Evolutionary conservation across 2,113 vertebrate genomes (phyloP).

Genomic region (Syngnathoides biaculeatus): DNA sequence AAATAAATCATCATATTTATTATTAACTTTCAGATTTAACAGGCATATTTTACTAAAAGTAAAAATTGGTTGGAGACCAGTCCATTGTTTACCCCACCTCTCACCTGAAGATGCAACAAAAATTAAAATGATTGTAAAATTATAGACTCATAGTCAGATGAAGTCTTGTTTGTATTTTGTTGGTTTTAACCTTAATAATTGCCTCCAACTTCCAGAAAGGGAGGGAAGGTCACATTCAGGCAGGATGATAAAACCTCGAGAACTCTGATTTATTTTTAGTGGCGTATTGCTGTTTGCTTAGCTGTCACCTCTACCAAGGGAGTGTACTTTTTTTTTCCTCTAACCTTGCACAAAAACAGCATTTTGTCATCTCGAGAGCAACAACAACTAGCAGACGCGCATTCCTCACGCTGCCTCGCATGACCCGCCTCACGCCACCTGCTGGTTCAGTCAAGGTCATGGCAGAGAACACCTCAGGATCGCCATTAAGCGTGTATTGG

Average conservation of each 20-base stretch:
- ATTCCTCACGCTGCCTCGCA: conserved; percentile 1
- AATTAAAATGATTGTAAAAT: neutral
- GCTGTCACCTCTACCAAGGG: neutral
- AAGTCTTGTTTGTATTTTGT: neutral
- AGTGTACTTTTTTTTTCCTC: neutral
- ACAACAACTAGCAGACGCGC: neutral
- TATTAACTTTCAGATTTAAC: too few species aligned
- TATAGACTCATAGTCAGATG: too few species aligned
- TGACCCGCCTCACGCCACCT: conserved; percentile 39
- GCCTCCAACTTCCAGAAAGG: neutral
- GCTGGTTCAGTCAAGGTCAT: conserved; percentile 45
- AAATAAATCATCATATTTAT: too few species aligned
- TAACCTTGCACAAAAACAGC: neutral
- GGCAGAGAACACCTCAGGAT: conserved; percentile 6
- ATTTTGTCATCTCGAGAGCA: neutral
- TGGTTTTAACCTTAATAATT: neutral
- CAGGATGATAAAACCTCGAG: neutral
- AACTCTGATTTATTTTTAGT: neutral
- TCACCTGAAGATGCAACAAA: neutral
- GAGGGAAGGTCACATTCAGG: neutral
- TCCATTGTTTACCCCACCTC: too few species aligned
- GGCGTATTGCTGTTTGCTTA: neutral
- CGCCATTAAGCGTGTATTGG: conserved; percentile 1
- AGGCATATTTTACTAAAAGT: too few species aligned
- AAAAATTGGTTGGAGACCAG: too few species aligned